phyloP scores from a whole-genome alignment of 2,113 vertebrate genomes.

The Myiagra hebetior region DNA sequence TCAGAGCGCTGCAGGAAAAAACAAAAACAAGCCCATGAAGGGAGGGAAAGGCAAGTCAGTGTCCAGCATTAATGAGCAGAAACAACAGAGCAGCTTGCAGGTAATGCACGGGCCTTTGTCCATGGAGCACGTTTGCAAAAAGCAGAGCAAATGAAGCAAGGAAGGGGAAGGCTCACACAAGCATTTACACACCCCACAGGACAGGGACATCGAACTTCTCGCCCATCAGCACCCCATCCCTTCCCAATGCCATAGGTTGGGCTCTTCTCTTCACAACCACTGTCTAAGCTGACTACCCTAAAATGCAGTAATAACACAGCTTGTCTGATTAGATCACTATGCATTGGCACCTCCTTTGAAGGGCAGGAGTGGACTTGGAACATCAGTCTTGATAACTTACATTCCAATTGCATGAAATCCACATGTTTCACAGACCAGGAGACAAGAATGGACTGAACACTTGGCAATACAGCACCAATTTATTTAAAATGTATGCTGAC shows the following conservation, averaged over 20 bases:
- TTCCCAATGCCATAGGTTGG: neutral
- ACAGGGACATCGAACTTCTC: neutral
- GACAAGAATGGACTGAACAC: neutral
- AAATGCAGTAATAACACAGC: neutral
- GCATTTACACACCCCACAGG: neutral
- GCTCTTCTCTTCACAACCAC: neutral
- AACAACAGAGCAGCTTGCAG: neutral
- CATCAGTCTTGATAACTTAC: neutral
- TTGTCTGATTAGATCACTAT: neutral
- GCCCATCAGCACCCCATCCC: neutral
- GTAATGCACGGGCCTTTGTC: neutral
- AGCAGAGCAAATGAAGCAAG: neutral
- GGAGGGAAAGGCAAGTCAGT: neutral
- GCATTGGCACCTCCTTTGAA: neutral
- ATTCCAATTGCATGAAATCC: neutral
- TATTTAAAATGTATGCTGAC: neutral
- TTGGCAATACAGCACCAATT: neutral
- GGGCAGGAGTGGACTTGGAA: neutral
- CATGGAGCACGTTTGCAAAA: neutral
- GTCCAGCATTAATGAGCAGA: neutral
- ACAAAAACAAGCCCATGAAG: neutral
- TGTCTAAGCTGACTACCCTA: neutral
- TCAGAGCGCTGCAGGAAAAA: rapidly evolving
- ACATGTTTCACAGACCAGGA: neutral
- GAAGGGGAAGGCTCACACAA: neutral